Base-by-base conservation (phyloP, 1,140 invertebrate species). In the Cherax destructor region DNA sequence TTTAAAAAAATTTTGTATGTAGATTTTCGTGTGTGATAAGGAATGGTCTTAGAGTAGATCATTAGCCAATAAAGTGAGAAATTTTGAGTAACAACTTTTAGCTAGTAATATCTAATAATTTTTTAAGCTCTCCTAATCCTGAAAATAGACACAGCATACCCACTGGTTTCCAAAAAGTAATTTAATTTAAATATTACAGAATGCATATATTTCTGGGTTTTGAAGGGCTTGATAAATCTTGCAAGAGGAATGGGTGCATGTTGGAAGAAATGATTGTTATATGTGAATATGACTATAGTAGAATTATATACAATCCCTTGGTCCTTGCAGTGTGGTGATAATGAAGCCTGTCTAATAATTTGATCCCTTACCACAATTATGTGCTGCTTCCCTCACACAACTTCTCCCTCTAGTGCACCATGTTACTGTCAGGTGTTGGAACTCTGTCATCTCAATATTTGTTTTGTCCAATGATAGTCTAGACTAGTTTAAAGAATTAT, bases 321-420 rank as follows among this genome's bases (percentile, higher is more conserved):
- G 24, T 56, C 41, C 77, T 50, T 79, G 50, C 77, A 79, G 47
- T 79, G 50, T 79, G 16, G 9, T 69, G 74, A 30, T 59, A 21
- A 79, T 24, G 18, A 59, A 65, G 87, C 87, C 87, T 89, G 65
- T 89, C 87, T 89, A 10, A 89, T 89, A 89, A 89, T 89, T 89
- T 89, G 87, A 89, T 89, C 79, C 79, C 77, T 74, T 74, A 81
- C 80, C 69, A 76, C n/a, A 56, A 49, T 49, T 24, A 21, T 83
- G 21, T 89, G 87, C 56, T 30, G 6, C 59, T 61, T 69, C 41
- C 52, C 24, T 61, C 76, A 47, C 86, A 87, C 50, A 47, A 49
- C 50, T 50, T 9, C 69, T 49, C 77, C 50, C 41, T 11, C 4
- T 79, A 16, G 24, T 52, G 59, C 59, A 84, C 59, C 83, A 47